These are phyloP conservation scores for Rhopalosiphum padi DNA, from an alignment of 1,140 invertebrate species.

Conservation along the genomic window DNA sequence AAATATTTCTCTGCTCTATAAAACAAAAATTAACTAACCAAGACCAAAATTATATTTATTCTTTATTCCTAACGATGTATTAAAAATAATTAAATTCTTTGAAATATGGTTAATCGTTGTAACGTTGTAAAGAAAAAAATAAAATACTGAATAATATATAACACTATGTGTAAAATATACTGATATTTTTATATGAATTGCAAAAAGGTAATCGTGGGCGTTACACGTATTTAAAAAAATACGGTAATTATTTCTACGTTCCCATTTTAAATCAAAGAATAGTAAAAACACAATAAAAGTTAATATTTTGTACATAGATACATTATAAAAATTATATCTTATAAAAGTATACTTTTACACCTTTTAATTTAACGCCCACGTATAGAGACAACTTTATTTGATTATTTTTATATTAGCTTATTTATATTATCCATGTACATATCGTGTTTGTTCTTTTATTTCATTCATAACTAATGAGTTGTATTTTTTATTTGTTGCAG, in stretches of 20 bases:
- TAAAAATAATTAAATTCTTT: not conserved
- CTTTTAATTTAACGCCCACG: not conserved
- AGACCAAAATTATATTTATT: not conserved
- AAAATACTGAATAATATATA: no score
- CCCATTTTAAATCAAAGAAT: no score
- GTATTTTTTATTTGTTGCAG: conserved; percentile 3
- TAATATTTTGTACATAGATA: not conserved
- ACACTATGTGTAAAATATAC: no score
- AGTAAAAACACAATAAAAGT: no score
- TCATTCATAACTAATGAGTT: not conserved
- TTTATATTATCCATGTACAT: not conserved
- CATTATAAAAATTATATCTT: not conserved
- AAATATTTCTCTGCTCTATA: not conserved
- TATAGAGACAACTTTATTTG: not conserved
- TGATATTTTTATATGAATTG: no score
- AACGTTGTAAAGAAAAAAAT: no score
- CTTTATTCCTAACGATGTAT: not conserved
- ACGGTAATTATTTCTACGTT: no score
- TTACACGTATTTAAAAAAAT: no score
- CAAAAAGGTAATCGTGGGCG: no score
- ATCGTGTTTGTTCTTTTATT: not conserved
- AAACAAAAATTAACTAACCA: conserved; percentile 2
- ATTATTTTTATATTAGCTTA: not conserved
- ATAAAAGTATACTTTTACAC: no score
- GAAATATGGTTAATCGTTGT: no score